Evolutionary conservation across 2,888 invertebrate genomes (phyloP).

Genomic region (Caenorhabditis wallacei): DNA sequence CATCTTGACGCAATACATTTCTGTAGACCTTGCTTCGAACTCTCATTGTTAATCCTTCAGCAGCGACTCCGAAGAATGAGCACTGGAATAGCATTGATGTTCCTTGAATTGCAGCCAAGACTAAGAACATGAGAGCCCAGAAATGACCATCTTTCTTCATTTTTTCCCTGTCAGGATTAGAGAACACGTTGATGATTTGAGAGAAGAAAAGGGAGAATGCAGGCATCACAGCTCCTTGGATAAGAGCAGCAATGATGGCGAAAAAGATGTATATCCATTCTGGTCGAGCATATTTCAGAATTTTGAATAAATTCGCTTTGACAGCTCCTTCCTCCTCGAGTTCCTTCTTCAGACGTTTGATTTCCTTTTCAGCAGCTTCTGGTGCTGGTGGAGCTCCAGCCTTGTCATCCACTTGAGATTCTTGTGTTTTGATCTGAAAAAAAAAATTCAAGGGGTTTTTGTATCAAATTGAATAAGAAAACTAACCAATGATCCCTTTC

Average conservation of each 20-base stretch:
- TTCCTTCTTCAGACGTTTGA: constrained; percentile 71
- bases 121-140: constrained; percentile 84
- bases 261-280: constrained; percentile 84
- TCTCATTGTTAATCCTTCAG: constrained; percentile 84
- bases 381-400: constrained; percentile 26
- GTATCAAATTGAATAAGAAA: no score
- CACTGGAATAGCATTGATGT: constrained; percentile 77
- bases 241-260: constrained; percentile 83
- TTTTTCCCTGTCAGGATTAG: constrained; percentile 81
- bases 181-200: constrained; percentile 71
- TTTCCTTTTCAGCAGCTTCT: constrained; percentile 63
- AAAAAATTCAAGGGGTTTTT: no score
- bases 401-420: constrained; percentile 30
- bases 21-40: constrained; percentile 83
- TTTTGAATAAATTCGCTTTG: constrained; percentile 76
- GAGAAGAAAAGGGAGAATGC: constrained; percentile 85
- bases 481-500: constrained; percentile 28
- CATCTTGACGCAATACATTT: constrained; percentile 84
- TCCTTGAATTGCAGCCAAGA: constrained; percentile 83
- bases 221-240: constrained; percentile 83
- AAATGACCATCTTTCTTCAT: constrained; percentile 83
- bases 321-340: constrained; percentile 76
- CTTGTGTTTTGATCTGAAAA: constrained; percentile 50
- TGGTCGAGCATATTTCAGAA: constrained; percentile 83
- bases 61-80: constrained; percentile 83